phyloP scores from a whole-genome alignment of 2,113 vertebrate species.

The Xiphophorus hellerii region DNA sequence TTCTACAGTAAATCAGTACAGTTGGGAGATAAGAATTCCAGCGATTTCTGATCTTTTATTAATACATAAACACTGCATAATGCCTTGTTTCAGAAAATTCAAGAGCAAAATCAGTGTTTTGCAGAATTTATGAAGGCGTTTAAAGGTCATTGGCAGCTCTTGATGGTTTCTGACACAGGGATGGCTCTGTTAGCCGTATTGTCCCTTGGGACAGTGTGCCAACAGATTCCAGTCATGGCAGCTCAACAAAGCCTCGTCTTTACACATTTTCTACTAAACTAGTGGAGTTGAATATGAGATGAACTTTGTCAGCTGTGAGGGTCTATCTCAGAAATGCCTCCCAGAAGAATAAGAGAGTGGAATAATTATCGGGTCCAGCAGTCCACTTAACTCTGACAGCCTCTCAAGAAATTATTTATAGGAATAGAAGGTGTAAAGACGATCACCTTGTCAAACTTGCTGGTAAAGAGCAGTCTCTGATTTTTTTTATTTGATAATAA shows the following conservation, averaged over 20 bases:
- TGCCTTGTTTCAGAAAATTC: not conserved
- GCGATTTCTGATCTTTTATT: not conserved
- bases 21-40: not conserved
- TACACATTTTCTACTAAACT: slow-evolving; percentile 16
- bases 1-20: not conserved
- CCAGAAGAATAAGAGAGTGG: slow-evolving; percentile 31
- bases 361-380: slow-evolving; percentile 63
- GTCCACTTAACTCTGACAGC: slow-evolving; percentile 47
- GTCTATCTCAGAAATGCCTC: slow-evolving; percentile 38
- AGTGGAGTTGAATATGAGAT: slow-evolving; percentile 18
- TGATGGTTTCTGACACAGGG: slow-evolving; percentile 6
- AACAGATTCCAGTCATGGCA: slow-evolving; percentile 34
- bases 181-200: slow-evolving; percentile 16
- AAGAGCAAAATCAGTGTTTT: not conserved
- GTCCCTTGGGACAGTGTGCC: slow-evolving; percentile 26
- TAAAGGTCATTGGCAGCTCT: slow-evolving; percentile 12
- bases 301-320: slow-evolving; percentile 53
- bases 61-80: not conserved
- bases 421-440: slow-evolving; percentile 44
- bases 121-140: slow-evolving; percentile 1
- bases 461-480: slow-evolving; percentile 39
- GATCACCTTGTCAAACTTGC: slow-evolving; percentile 43
- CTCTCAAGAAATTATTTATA: slow-evolving; percentile 51
- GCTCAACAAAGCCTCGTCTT: slow-evolving; percentile 26
- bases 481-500: slow-evolving; percentile 42